Evolutionary conservation across 1,140 invertebrate species (phyloP).

Genomic region (Zaprionus kolodkinae): DNA sequence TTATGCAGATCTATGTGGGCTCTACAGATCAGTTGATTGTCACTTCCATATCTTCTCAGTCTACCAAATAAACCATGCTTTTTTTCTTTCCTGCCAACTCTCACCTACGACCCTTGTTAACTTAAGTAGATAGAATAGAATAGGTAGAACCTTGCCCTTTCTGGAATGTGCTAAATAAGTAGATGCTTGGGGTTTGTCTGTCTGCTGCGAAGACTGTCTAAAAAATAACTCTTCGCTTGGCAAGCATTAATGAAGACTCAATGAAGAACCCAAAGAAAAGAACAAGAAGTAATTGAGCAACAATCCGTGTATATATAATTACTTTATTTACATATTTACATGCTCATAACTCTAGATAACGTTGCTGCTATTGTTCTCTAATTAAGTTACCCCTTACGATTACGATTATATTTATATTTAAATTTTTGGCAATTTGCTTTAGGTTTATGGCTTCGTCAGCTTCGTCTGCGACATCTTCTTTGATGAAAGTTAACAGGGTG

Average conservation of each 20-base stretch:
- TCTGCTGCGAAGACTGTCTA: neutral
- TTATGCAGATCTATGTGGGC: no score
- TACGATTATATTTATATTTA: neutral
- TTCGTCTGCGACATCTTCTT: neutral
- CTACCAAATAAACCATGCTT: slow-evolving; percentile 11
- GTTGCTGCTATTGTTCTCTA: neutral
- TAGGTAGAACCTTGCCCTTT: no score
- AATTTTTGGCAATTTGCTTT: neutral
- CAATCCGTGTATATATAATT: neutral
- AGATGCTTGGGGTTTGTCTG: no score
- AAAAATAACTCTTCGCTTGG: neutral
- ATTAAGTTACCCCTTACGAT: neutral
- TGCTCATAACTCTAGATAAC: neutral
- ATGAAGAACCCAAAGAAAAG: neutral
- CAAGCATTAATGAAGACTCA: neutral
- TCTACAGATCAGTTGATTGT: no score
- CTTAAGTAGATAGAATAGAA: no score
- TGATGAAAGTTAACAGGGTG: neutral
- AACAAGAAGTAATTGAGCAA: slow-evolving; percentile 4
- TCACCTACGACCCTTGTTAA: no score
- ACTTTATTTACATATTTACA: neutral
- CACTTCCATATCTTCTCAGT: neutral
- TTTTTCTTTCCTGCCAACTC: neutral
- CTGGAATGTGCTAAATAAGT: no score
- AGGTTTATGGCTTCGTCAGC: neutral